Evolutionary conservation across 2,113 vertebrate genomes (phyloP).

Genomic region (Crotophaga sulcirostris): DNA sequence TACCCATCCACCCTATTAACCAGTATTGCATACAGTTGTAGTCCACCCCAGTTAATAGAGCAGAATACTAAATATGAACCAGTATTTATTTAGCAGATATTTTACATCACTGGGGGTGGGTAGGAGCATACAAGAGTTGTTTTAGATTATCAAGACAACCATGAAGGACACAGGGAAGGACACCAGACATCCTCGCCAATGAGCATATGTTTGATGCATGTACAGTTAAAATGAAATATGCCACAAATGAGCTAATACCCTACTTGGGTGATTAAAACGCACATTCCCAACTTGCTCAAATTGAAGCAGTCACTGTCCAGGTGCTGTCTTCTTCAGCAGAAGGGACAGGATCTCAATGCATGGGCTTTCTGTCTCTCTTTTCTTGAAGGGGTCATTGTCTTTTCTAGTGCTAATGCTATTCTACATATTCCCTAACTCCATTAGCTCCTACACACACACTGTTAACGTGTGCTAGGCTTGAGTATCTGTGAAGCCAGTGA

Average conservation of each 20-base stretch:
- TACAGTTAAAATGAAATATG: not conserved
- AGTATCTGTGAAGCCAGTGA: not conserved
- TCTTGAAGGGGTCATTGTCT: not conserved
- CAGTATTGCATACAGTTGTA: not conserved
- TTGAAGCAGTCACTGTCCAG: not conserved
- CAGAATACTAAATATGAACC: not conserved
- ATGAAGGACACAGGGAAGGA: not conserved
- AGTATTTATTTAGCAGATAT: not conserved
- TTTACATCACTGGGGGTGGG: not conserved
- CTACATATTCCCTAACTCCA: not conserved
- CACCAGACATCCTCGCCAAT: not conserved
- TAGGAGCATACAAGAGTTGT: not conserved
- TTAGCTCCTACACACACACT: not conserved
- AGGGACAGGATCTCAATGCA: accelerated
- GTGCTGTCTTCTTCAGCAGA: not conserved
- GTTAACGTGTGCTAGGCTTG: not conserved
- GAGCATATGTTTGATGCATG: not conserved
- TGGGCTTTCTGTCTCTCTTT: not conserved
- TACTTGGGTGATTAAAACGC: not conserved
- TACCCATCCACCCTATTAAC: not conserved
- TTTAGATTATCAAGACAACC: not conserved
- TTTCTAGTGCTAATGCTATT: not conserved
- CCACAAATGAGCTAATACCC: not conserved
- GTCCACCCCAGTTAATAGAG: not conserved
- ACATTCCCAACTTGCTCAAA: not conserved